phyloP scores from a whole-genome alignment of 1,140 invertebrate species.

The Atta colombica region DNA sequence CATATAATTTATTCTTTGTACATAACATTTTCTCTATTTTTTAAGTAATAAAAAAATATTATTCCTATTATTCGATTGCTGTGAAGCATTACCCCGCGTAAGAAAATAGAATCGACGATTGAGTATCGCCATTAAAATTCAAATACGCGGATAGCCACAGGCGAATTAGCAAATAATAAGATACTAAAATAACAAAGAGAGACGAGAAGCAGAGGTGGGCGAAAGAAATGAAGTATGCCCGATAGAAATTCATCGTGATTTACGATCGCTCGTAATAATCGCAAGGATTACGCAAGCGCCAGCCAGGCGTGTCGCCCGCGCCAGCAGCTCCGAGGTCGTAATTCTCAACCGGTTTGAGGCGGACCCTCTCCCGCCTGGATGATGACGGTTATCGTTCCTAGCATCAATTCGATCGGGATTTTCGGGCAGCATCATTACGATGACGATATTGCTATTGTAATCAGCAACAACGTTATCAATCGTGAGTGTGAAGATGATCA shows the following conservation, averaged over 20 bases:
- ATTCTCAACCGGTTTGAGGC: slow-evolving; percentile 66
- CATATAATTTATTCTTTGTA: background rate
- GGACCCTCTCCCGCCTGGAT: slow-evolving; percentile 44
- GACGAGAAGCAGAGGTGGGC: slow-evolving; percentile 31
- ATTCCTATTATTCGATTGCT: background rate
- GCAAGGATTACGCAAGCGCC: slow-evolving; percentile 57
- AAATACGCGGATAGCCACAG: slow-evolving; percentile 14
- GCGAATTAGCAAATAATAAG: slow-evolving; percentile 50
- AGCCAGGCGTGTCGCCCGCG: slow-evolving; percentile 57
- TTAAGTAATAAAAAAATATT: background rate
- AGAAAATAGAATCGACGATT: background rate
- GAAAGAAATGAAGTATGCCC: slow-evolving; percentile 28
- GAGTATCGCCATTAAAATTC: slow-evolving; percentile 39
- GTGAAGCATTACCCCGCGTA: background rate
- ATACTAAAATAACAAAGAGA: slow-evolving; percentile 34
- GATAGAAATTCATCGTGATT: slow-evolving; percentile 66
- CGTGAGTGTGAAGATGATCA: background rate
- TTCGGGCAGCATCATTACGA: slow-evolving; percentile 12
- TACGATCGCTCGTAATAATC: slow-evolving; percentile 64
- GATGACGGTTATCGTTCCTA: slow-evolving; percentile 51
- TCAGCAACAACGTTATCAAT: slow-evolving; percentile 19
- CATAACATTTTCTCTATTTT: background rate
- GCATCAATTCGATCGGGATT: slow-evolving; percentile 39
- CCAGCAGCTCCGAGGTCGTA: slow-evolving; percentile 59
- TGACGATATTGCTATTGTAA: background rate